Evolutionary conservation across 1,140 invertebrate genomes (phyloP).

Genomic region (Lasioglossum baleicum): DNA sequence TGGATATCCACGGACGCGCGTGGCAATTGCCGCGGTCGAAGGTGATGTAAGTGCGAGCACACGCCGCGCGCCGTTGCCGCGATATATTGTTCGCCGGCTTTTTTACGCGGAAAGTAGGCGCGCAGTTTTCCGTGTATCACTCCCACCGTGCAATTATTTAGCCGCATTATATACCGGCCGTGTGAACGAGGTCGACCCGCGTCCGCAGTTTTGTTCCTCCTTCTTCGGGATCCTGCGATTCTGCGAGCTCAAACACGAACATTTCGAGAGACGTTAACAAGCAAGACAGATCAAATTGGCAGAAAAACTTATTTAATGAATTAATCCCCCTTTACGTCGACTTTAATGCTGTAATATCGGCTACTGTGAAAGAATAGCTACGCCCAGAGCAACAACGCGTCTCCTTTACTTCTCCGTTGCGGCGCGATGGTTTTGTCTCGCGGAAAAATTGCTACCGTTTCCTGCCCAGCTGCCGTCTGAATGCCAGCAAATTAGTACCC

Average conservation of each 20-base stretch:
- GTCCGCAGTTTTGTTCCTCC: constrained; percentile 43
- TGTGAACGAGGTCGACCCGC: constrained; percentile 55
- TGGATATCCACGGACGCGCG: not conserved
- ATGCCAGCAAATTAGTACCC: constrained; percentile 1
- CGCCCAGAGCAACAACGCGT: not conserved
- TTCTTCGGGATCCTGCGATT: constrained; percentile 1
- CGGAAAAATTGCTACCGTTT: constrained; percentile 3
- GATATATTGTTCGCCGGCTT: constrained; percentile 35
- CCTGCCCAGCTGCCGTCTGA: not conserved
- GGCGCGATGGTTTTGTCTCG: not conserved
- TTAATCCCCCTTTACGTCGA: no score
- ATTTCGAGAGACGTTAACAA: no score
- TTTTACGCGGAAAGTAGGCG: constrained; percentile 22
- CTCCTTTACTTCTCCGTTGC: not conserved
- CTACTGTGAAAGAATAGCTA: not conserved
- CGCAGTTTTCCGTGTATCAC: constrained; percentile 49
- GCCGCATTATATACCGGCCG: constrained; percentile 15
- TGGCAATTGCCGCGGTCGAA: constrained; percentile 3
- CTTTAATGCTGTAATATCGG: no score
- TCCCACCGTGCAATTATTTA: constrained; percentile 19
- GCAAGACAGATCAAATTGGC: no score
- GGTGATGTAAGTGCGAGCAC: constrained; percentile 25
- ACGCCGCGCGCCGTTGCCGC: not conserved
- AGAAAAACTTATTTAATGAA: no score
- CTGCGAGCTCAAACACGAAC: no score